These are phyloP conservation scores for Podiceps cristatus DNA, from an alignment of 2,113 vertebrate species.

Conservation along the genomic window DNA sequence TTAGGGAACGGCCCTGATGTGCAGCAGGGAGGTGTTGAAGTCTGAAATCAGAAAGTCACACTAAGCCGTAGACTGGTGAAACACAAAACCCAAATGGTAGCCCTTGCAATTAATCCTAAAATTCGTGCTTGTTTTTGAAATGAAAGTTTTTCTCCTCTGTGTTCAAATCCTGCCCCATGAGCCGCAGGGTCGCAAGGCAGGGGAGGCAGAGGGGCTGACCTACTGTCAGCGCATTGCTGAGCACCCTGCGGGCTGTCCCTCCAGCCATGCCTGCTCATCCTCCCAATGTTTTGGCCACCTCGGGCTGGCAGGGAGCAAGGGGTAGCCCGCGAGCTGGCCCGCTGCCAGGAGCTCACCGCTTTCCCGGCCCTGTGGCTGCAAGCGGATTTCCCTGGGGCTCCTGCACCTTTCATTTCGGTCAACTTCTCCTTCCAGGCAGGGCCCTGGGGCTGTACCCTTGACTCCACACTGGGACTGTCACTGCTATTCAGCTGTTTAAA, in stretches of 20 bases:
- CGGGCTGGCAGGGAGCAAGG: background rate
- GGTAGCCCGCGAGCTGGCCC: accelerated
- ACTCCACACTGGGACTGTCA: background rate
- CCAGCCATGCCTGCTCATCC: accelerated
- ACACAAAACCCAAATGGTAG: background rate
- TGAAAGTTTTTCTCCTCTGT: background rate
- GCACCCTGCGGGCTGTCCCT: background rate
- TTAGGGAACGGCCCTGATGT: background rate
- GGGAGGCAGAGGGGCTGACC: background rate
- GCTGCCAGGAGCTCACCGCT: accelerated
- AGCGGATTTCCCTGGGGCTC: background rate
- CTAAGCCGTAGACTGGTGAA: background rate
- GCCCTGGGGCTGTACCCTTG: background rate
- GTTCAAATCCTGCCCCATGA: background rate
- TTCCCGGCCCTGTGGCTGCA: background rate
- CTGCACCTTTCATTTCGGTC: background rate
- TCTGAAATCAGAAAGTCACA: background rate
- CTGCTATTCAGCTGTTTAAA: background rate
- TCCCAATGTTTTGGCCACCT: background rate
- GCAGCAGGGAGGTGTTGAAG: background rate
- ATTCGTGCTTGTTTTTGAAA: background rate
- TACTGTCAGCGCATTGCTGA: background rate
- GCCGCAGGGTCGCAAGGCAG: background rate
- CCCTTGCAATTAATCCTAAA: background rate
- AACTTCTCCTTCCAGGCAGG: background rate